Evolutionary conservation across 92 coral and sea anemone species (phyloP).

Genomic region (Epizoanthus stellaris): DNA sequence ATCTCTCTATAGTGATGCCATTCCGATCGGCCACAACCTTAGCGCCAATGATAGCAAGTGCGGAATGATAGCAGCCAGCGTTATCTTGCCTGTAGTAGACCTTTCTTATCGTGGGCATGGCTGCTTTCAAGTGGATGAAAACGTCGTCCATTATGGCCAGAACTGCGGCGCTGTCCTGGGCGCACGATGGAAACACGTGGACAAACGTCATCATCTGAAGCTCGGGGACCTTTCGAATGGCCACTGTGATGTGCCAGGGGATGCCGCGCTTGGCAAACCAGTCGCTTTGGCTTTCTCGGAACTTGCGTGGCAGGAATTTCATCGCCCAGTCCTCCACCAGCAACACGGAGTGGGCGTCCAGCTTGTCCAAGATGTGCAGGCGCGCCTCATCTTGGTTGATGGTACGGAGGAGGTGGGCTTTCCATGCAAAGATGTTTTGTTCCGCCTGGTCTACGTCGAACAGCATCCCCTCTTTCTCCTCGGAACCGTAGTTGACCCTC

Average conservation of each 20-base stretch:
- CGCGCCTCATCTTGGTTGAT: constrained; percentile 25
- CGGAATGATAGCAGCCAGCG: constrained; percentile 31
- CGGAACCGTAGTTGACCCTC: neutral
- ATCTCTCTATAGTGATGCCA: neutral
- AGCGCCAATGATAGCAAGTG: neutral
- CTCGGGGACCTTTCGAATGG: neutral
- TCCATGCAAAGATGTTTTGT: constrained; percentile 32
- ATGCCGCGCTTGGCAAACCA: constrained; percentile 12
- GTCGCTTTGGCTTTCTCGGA: constrained; percentile 11
- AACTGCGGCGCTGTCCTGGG: constrained; percentile 22
- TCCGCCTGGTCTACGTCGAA: neutral
- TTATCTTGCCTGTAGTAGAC: constrained; percentile 12
- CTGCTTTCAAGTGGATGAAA: constrained; percentile 10
- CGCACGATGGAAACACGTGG: neutral
- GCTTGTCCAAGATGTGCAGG: neutral
- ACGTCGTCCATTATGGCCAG: constrained; percentile 22
- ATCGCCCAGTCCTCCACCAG: neutral
- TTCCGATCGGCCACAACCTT: constrained; percentile 8
- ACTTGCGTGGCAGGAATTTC: constrained; percentile 9
- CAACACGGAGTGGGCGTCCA: neutral
- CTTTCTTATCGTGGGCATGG: neutral
- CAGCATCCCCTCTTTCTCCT: neutral
- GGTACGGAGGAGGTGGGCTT: constrained; percentile 21
- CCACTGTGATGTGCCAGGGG: constrained; percentile 50
- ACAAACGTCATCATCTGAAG: no score